Evolutionary conservation across 2,888 invertebrate genomes (phyloP).

Genomic region (Lapara coniferarum): DNA sequence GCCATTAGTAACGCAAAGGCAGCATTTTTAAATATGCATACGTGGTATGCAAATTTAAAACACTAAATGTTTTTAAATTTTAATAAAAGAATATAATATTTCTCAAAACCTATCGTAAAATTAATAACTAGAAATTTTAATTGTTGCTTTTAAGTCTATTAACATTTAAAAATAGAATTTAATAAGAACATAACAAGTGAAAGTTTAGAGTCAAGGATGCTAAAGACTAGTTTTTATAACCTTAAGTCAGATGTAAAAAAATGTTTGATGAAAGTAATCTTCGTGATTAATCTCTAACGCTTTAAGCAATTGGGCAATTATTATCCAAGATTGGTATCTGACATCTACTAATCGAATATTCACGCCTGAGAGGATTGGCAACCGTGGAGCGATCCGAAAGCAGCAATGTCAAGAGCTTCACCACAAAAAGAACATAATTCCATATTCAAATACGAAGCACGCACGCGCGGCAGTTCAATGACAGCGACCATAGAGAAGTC

Average conservation of each 20-base stretch:
- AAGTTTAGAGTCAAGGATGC: slow-evolving; percentile 36
- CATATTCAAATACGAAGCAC: slow-evolving; percentile 69
- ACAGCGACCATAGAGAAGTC: slow-evolving; percentile 70
- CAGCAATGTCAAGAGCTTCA: slow-evolving; percentile 77
- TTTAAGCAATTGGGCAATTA: slow-evolving; percentile 51
- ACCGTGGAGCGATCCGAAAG: slow-evolving; percentile 57
- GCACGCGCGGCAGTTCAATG: slow-evolving; percentile 72
- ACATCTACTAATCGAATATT: slow-evolving; percentile 53
- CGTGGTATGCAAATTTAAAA: background rate
- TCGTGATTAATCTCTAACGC: slow-evolving; percentile 49
- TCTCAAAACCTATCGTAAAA: background rate
- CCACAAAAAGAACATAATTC: slow-evolving; percentile 68
- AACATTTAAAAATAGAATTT: background rate
- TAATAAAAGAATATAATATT: background rate
- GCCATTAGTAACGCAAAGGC: slow-evolving; percentile 34
- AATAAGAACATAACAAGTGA: background rate
- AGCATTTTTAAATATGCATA: background rate
- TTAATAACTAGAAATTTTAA: slow-evolving; percentile 10
- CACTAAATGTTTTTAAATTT: background rate
- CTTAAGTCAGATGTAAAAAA: slow-evolving; percentile 51
- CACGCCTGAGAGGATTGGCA: slow-evolving; percentile 47
- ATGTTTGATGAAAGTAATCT: slow-evolving; percentile 50
- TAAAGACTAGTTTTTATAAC: slow-evolving; percentile 45
- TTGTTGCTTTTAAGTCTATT: too few species aligned
- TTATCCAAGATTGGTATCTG: slow-evolving; percentile 47